phyloP scores from a whole-genome alignment of 2,797 vertebrate genomes.

The Podarcis lilfordi region DNA sequence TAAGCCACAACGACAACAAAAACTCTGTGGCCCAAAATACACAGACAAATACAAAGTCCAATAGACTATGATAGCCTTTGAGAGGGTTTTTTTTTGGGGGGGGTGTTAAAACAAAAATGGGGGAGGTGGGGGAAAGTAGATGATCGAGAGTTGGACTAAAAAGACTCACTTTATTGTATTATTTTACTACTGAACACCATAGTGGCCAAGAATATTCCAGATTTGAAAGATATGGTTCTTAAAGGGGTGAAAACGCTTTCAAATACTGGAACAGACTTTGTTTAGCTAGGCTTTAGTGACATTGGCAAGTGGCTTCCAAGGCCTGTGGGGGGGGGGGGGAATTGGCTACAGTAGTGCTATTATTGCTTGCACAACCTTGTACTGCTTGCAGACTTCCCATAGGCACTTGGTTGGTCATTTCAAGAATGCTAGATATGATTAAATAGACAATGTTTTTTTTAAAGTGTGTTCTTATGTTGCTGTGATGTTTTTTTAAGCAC shows the following conservation, averaged over 20 bases:
- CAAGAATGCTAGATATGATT: no score
- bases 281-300: background rate
- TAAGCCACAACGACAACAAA: constrained; percentile 30
- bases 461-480: no score
- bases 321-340: no score
- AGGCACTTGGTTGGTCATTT: no score
- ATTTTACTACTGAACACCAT: background rate
- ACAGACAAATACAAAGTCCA: background rate
- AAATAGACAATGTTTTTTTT: no score
- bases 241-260: background rate
- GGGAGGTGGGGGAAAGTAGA: background rate
- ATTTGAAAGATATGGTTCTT: background rate
- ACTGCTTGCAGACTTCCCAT: no score
- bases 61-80: background rate
- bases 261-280: background rate
- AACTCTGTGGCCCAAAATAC: constrained; percentile 36
- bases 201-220: background rate
- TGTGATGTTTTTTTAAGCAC: background rate
- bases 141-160: background rate
- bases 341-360: background rate
- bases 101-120: constrained; percentile 41
- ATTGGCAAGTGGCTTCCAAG: background rate
- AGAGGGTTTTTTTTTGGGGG: background rate
- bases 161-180: background rate
- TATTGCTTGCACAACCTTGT: background rate